Evolutionary conservation across 2,797 vertebrate species (phyloP).

Genomic region (Phataginus tetradactyla): DNA sequence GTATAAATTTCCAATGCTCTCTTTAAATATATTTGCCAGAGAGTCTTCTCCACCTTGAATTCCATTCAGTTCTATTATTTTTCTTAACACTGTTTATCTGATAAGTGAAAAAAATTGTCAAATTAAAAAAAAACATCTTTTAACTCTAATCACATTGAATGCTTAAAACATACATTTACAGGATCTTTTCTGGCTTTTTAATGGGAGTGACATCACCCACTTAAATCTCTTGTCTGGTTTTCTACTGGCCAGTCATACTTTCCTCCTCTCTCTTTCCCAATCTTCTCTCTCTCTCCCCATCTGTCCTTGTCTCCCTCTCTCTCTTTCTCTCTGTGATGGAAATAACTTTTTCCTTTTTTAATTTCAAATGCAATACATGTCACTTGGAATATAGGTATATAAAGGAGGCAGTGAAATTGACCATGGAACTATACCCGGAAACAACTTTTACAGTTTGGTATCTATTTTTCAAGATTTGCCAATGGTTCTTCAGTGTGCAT

Average conservation of each 20-base stretch:
- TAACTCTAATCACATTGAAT: neutral
- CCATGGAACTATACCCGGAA: neutral
- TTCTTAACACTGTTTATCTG: neutral
- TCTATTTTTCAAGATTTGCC: neutral
- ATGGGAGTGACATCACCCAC: neutral
- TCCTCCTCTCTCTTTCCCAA: neutral
- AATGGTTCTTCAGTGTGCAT: accelerated
- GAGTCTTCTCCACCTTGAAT: no score
- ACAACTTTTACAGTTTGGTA: neutral
- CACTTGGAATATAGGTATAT: neutral
- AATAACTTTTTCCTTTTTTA: neutral
- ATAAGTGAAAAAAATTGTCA: neutral
- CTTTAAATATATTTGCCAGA: neutral
- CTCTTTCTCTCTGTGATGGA: neutral
- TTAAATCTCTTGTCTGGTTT: neutral
- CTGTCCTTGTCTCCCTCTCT: neutral
- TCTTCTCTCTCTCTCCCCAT: no score
- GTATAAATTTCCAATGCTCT: neutral
- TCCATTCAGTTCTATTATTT: neutral
- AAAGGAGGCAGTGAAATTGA: neutral
- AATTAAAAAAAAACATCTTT: neutral
- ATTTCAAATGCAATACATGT: neutral
- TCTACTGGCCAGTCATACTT: accelerated
- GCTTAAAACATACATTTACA: neutral
- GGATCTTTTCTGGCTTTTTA: neutral